These are phyloP conservation scores for Lepidurus apus DNA, from an alignment of 1,140 invertebrate species.

Conservation along the genomic window DNA sequence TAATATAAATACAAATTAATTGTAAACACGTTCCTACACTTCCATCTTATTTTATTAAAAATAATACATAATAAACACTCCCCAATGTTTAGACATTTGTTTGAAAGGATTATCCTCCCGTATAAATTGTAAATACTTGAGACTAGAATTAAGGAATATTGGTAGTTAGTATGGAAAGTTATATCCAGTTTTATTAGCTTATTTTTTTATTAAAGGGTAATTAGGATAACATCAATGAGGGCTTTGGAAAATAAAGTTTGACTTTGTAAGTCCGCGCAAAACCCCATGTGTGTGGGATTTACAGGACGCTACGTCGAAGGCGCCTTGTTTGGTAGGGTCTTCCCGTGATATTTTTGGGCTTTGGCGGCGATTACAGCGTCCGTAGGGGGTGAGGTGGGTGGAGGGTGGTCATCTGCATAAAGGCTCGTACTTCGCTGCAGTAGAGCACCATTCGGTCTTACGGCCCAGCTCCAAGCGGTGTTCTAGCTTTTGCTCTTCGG, in stretches of 20 bases:
- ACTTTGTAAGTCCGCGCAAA: not conserved
- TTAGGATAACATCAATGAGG: too few relatives aligned
- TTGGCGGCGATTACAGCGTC: conserved; percentile 10
- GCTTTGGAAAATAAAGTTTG: not conserved
- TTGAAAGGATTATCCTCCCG: too few relatives aligned
- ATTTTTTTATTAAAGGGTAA: too few relatives aligned
- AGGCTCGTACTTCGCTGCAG: conserved; percentile 20
- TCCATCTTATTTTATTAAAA: too few relatives aligned
- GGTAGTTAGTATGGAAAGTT: too few relatives aligned
- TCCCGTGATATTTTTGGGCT: conserved; percentile 21
- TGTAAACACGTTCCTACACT: too few relatives aligned
- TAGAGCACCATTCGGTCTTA: conserved; percentile 18
- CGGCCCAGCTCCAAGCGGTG: conserved; percentile 10
- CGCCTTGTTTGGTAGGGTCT: conserved; percentile 16
- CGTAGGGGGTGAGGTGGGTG: conserved; percentile 12
- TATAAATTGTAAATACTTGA: too few relatives aligned
- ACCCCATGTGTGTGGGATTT: conserved; percentile 15
- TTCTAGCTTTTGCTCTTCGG: conserved; percentile 21
- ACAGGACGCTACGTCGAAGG: not conserved
- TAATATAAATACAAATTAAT: too few relatives aligned
- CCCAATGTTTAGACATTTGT: too few relatives aligned
- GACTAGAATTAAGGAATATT: too few relatives aligned
- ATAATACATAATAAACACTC: too few relatives aligned
- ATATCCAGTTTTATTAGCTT: too few relatives aligned
- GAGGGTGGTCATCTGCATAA: conserved; percentile 18